phyloP scores from a whole-genome alignment of 2,888 invertebrate genomes.

The Amphipoea oculea region DNA sequence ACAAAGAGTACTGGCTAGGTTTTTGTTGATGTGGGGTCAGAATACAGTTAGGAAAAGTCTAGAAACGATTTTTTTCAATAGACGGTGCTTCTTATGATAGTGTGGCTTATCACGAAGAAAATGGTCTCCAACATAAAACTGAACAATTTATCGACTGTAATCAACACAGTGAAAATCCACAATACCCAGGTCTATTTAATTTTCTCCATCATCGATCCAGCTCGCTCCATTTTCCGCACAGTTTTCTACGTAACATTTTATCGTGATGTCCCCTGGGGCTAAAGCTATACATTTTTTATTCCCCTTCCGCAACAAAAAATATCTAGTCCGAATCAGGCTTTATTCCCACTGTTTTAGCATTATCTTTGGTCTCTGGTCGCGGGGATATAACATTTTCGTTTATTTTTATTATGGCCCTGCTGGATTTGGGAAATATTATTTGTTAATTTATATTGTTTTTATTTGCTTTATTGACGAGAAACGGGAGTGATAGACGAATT shows the following conservation, averaged over 20 bases:
- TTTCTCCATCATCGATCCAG: constrained; percentile 47
- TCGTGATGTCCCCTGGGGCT: constrained; percentile 50
- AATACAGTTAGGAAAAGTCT: background rate
- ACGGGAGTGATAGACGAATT: background rate
- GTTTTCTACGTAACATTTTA: constrained; percentile 55
- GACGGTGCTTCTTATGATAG: background rate
- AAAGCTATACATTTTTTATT: constrained; percentile 60
- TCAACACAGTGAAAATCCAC: constrained; percentile 30
- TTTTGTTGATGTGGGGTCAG: background rate
- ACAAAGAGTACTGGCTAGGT: background rate
- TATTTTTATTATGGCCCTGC: constrained; percentile 55
- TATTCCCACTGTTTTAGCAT: constrained; percentile 64
- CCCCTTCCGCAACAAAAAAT: constrained; percentile 56
- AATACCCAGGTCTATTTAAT: constrained; percentile 43
- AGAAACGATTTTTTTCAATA: background rate
- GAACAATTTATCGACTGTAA: constrained; percentile 12
- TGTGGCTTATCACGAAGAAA: background rate
- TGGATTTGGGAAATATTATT: constrained; percentile 44
- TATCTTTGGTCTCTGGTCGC: constrained; percentile 57
- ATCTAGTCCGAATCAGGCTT: constrained; percentile 60
- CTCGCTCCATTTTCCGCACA: constrained; percentile 53
- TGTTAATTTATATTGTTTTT: constrained; percentile 39
- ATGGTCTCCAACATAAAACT: background rate
- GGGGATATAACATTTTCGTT: constrained; percentile 59
- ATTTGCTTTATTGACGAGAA: constrained; percentile 29